These are phyloP conservation scores for Cinclus cinclus DNA, from an alignment of 2,113 vertebrate species.

Conservation along the genomic window DNA sequence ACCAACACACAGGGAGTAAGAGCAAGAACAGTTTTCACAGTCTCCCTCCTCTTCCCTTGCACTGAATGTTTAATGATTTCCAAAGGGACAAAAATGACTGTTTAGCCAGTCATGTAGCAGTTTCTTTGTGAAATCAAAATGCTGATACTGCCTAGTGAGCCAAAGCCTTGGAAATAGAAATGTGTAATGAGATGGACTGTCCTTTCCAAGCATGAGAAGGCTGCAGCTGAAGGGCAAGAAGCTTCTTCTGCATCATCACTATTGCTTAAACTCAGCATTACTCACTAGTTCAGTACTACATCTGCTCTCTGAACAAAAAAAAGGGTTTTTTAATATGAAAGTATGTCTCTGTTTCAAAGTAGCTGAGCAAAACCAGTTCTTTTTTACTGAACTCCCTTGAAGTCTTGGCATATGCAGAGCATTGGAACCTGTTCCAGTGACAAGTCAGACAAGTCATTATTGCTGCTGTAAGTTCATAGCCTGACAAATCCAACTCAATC, in stretches of 20 bases:
- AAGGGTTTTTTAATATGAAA: background rate
- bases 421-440: background rate
- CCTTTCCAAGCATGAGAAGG: background rate
- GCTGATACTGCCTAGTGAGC: background rate
- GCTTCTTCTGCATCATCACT: background rate
- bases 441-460: background rate
- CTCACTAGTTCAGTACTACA: background rate
- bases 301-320: background rate
- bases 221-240: background rate
- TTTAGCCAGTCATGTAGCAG: background rate
- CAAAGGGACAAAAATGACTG: background rate
- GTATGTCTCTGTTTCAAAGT: background rate
- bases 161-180: background rate
- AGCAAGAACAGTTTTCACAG: background rate
- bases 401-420: background rate
- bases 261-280: background rate
- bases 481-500: background rate
- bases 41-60: background rate
- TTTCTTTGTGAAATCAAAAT: background rate
- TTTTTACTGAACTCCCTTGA: background rate
- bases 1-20: background rate
- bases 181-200: background rate
- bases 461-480: background rate
- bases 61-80: background rate
- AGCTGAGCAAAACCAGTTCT: background rate